These are phyloP conservation scores for Talpa occidentalis DNA, from an alignment of 2,113 vertebrate genomes.

Conservation along the genomic window DNA sequence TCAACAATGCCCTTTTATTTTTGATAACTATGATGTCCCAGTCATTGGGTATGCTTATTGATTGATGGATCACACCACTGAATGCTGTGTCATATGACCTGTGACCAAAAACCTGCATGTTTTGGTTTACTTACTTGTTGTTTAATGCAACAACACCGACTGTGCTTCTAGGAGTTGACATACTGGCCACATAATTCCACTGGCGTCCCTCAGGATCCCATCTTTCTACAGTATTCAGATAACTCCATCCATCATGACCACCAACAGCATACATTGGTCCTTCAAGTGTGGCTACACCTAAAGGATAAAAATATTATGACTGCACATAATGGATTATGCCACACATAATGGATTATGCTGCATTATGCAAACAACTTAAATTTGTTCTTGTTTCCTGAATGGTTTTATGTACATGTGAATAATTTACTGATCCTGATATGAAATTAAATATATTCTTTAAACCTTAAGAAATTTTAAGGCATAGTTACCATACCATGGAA, in stretches of 20 bases:
- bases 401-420: background rate
- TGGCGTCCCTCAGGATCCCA: slow-evolving; percentile 98
- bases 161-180: slow-evolving; percentile 97
- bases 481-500: background rate
- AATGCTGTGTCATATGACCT: background rate
- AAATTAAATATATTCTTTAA: background rate
- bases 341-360: background rate
- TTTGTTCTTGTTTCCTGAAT: slow-evolving; percentile 47
- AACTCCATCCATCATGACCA: slow-evolving; percentile 98
- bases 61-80: background rate
- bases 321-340: background rate
- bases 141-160: slow-evolving; percentile 96
- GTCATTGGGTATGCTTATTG: background rate
- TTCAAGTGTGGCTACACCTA: slow-evolving; percentile 97
- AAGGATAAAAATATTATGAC: slow-evolving; percentile 43
- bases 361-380: background rate
- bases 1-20: background rate
- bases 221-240: slow-evolving; percentile 97
- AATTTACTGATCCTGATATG: slow-evolving; percentile 37
- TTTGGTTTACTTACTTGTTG: slow-evolving; percentile 91
- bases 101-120: background rate
- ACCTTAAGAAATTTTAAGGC: background rate
- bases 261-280: slow-evolving; percentile 99
- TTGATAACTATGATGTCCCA: background rate
- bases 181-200: slow-evolving; percentile 99